Conservation (phyloP, 1,140 invertebrate genomes). For the Tetragonula clypearis region DNA sequence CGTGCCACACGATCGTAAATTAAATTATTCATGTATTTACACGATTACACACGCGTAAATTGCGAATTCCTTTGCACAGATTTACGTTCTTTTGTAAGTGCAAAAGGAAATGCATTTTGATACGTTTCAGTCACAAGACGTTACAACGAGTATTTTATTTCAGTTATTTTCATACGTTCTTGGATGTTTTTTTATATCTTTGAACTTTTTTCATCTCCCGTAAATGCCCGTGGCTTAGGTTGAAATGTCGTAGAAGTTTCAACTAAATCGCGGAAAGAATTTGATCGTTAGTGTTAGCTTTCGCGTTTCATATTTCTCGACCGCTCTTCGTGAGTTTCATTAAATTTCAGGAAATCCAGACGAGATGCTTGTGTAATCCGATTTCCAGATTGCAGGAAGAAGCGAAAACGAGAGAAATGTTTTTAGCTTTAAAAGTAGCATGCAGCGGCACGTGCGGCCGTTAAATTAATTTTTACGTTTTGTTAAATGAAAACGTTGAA, state of each 20-base stretch:
- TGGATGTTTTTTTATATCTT: background rate
- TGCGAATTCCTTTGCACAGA: background rate
- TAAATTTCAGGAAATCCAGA: background rate
- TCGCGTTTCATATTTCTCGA: background rate
- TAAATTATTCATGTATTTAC: background rate
- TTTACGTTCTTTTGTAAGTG: background rate
- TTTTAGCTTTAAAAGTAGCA: conserved; percentile 19
- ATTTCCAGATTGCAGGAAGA: conserved; percentile 9
- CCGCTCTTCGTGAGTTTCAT: background rate
- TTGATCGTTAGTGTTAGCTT: background rate
- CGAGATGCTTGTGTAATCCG: background rate
- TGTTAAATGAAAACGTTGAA: conserved; percentile 1
- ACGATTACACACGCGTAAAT: background rate
- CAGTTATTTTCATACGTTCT: background rate
- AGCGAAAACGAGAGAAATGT: conserved; percentile 8
- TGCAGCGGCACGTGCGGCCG: background rate
- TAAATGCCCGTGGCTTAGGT: background rate
- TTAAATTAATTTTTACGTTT: background rate
- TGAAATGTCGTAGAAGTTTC: background rate
- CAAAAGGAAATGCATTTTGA: background rate
- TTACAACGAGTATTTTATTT: background rate
- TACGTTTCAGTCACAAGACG: background rate
- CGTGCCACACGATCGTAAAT: background rate
- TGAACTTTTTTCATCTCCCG: background rate
- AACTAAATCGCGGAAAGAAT: background rate